These are phyloP conservation scores for Abramis brama DNA, from an alignment of 2,113 vertebrate genomes.

Conservation along the genomic window DNA sequence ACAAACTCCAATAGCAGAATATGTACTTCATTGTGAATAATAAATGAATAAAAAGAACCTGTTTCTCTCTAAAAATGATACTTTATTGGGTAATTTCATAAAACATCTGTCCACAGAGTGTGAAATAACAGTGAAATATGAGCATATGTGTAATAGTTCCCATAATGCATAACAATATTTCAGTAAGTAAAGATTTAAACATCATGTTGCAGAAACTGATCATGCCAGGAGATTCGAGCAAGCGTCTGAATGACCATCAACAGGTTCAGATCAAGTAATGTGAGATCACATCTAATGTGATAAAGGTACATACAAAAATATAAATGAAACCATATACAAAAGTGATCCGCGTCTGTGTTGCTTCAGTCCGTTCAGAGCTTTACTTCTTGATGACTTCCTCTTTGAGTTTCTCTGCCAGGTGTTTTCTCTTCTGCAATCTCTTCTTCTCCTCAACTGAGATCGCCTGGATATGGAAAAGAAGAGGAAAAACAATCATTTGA, in stretches of 20 bases:
- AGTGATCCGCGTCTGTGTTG: slow-evolving; percentile 30
- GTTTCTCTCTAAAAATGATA: slow-evolving; percentile 55
- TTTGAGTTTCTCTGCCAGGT: slow-evolving; percentile 95
- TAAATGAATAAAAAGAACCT: too few species aligned
- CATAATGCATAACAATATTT: not conserved
- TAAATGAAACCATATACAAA: slow-evolving; percentile 64
- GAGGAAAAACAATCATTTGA: not conserved
- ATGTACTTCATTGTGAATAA: too few species aligned
- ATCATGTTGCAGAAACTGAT: not conserved
- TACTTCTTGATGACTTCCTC: slow-evolving; percentile 97
- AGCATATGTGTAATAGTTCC: not conserved
- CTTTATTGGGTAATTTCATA: slow-evolving; percentile 44
- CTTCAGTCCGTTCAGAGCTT: not conserved
- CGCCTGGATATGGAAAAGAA: slow-evolving; percentile 65
- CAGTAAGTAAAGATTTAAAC: not conserved
- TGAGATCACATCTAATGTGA: not conserved
- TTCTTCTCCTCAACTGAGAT: slow-evolving; percentile 90
- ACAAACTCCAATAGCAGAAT: too few species aligned
- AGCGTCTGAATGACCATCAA: too few species aligned
- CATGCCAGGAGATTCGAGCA: not conserved
- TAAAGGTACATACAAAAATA: not conserved
- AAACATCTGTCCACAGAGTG: not conserved
- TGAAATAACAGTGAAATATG: not conserved
- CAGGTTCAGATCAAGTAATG: not conserved
- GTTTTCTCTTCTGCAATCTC: slow-evolving; percentile 89